These are phyloP conservation scores for Sakesphorus luctuosus DNA, from an alignment of 2,113 vertebrate genomes.

Conservation along the genomic window DNA sequence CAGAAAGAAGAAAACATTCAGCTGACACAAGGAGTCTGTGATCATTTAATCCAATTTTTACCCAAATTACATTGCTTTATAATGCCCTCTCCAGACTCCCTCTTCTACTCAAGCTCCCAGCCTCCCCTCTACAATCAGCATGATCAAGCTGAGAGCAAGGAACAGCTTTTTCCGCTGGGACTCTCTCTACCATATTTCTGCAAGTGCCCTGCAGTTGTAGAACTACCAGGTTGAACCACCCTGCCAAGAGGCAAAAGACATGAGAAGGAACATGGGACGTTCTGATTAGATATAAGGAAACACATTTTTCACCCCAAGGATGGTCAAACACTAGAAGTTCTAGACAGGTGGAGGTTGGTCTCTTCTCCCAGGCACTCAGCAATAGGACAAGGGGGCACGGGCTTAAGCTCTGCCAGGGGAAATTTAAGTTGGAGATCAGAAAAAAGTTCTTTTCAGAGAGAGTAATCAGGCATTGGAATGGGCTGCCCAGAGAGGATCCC, in stretches of 20 bases:
- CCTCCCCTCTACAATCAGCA: not conserved
- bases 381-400: too few relatives aligned
- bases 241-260: not conserved
- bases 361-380: too few relatives aligned
- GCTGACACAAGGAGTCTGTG: not conserved
- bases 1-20: slow-evolving; percentile 11
- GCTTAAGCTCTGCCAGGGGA: too few relatives aligned
- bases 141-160: not conserved
- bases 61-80: not conserved
- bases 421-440: too few relatives aligned
- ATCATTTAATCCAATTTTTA: slow-evolving; percentile 1
- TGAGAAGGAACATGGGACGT: not conserved
- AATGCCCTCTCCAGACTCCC: not conserved
- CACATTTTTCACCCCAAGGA: not conserved
- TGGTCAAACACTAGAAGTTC: not conserved
- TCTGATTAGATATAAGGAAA: not conserved
- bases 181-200: not conserved
- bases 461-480: too few relatives aligned
- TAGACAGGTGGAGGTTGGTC: too few relatives aligned
- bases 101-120: not conserved
- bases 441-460: too few relatives aligned
- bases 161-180: not conserved
- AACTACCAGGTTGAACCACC: not conserved
- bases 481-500: too few relatives aligned
- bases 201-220: not conserved